Evolutionary conservation across 1,140 invertebrate species (phyloP), one percentile per base, ranked within the genome.

Genomic region (Tribolium madens): DNA sequence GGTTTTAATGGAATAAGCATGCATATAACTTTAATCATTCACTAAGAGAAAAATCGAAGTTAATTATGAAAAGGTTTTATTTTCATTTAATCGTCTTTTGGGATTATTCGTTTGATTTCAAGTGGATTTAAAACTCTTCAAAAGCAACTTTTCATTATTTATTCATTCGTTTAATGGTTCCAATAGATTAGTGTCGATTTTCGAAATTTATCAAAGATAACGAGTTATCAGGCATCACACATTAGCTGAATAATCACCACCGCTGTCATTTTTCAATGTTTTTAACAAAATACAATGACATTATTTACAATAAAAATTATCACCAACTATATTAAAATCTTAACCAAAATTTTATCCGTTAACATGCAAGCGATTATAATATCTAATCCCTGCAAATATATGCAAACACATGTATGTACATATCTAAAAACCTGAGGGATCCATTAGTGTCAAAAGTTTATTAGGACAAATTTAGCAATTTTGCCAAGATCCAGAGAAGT

Each of bases 31-130:
- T 33, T 33, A 18, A 64, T 33, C 18, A 64, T 13, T 64, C 14
- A 33, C n/a, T 33, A 12, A 9, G 26, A 33, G 31, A 36, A 64
- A 64, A 64, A 31, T 64, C 4, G 26, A 31, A 26, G 57, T n/a
- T 33, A 64, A 64, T 64, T 64, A 64, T 13, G 12, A 13, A 33
- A n/a, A 31, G 57, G 26, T 64, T 64, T 64, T 18, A 64, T 64
- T 64, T 64, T 57, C 52, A 18, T 64, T 64, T 64, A 64, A 64
- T 64, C 57, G 57, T 33, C 57, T 64, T 64, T 64, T n/a, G 57
- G 26, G 57, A 64, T 64, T 12, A 33, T 33, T 33, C 21, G 14
- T 26, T 33, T 36, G 57, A 64, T 64, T 64, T 33, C 10, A 64
- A 64, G 10, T 13, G 21, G 26, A 31, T 10, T 64, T 12, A 33